Evolutionary conservation across 2,113 vertebrate genomes (phyloP), one percentile per base, ranked within the genome.

Genomic region (Diadophis punctatus): DNA sequence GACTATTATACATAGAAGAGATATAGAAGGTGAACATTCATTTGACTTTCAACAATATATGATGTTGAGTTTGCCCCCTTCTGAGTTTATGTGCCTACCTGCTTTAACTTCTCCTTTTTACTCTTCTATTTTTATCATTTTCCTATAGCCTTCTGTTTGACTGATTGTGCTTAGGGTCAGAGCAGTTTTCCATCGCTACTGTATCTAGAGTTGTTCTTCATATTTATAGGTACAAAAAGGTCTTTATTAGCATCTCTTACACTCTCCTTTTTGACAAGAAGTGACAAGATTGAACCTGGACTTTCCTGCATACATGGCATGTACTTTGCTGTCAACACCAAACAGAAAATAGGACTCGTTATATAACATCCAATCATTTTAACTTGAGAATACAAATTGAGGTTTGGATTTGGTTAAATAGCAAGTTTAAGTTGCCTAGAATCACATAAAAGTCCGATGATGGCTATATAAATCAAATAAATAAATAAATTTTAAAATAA

Each of bases 341-440:
- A 96, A 91, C 80, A 85, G 87, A 91, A 93, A 92, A 89, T 10
- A 51, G 1, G 86, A 86, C 91, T 10, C 68, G 88, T 95, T 94
- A 92, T 68, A 90, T 86, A 63, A 86, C 46, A 53, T 8, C 91
- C 68, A 93, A 91, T 51, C 1, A 1, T 51, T 93, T 53, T 55
- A 93, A 93, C 91, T 95, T 94, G 91, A 94, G 89, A 94, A 4
- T 22, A 91, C 92, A 8, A 90, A 90, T 55, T 0, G 0, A 34
- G 30, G 8, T n/a, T 90, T 0, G 6, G 58, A 94, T 74, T 46
- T 91, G 0, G 0, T 0, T 80, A 0, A 39, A 53, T 86, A 91
- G 34, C 7, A 80, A 20, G 7, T 39, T 80, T 80, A 80, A 80
- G 74, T 7, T 22, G n/a, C 34, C 7, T 80, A 39, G 74, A 39